Percentiles rank a stretch among this genome's conserved stretches.
These are phyloP conservation scores for Ptilonorhynchus violaceus DNA, from an alignment of 2,113 vertebrate genomes.

Conservation along the genomic window DNA sequence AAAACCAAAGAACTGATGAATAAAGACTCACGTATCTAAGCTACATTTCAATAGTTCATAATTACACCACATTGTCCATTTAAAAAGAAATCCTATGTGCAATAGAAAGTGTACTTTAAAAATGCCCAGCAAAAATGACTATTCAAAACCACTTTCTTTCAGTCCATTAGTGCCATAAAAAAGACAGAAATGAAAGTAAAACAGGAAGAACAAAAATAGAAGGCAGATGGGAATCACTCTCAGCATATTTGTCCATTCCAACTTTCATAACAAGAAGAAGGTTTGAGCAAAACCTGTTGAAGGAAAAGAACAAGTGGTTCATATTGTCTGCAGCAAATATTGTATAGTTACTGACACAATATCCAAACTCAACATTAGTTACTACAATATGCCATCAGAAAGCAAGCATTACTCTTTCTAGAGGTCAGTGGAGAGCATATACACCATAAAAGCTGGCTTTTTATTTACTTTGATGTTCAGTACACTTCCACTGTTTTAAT, in stretches of 20 bases:
- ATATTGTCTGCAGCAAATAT: not conserved
- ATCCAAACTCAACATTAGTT: not conserved
- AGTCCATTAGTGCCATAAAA: not conserved
- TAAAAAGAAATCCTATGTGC: not conserved
- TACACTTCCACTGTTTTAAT: not conserved
- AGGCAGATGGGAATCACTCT: not conserved
- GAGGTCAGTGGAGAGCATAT: not conserved
- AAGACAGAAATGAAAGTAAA: conserved; percentile 12
- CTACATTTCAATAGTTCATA: not conserved
- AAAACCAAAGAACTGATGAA: not conserved
- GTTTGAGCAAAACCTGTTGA: not conserved
- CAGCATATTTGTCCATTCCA: not conserved
- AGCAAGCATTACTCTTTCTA: not conserved
- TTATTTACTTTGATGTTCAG: not conserved
- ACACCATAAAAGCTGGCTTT: not conserved
- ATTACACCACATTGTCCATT: not conserved
- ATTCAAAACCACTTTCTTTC: not conserved
- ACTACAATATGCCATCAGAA: not conserved
- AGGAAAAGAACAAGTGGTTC: not conserved
- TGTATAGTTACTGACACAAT: not conserved
- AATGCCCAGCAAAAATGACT: not conserved
- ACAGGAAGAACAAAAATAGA: conserved; percentile 39
- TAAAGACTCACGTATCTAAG: not conserved
- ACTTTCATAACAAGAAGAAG: not conserved
- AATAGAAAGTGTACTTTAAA: conserved; percentile 9